Conservation (phyloP, 2,113 vertebrate species). For the Clinocottus analis region DNA sequence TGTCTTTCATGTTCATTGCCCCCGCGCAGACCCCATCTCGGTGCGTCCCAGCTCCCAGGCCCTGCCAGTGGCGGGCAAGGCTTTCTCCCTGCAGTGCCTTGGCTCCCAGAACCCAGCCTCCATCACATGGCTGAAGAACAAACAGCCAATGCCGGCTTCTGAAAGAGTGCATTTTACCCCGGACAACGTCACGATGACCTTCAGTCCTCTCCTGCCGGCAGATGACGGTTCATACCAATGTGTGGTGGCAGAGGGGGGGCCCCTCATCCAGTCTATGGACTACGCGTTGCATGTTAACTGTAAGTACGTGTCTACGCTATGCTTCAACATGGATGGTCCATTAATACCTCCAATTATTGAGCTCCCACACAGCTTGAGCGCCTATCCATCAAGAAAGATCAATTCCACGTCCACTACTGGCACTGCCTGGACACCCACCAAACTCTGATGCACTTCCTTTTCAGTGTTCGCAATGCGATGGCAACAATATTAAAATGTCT, state of each 20-base stretch:
- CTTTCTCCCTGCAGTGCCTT: constrained; percentile 44
- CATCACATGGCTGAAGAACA: constrained; percentile 35
- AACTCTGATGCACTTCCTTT: too few relatives aligned
- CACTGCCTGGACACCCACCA: too few relatives aligned
- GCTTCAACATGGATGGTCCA: neutral
- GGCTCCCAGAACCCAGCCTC: constrained; percentile 42
- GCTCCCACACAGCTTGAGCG: neutral
- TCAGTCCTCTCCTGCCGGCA: neutral
- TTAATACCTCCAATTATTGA: neutral
- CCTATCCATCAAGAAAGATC: too few relatives aligned
- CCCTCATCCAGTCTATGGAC: neutral
- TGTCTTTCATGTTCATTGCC: neutral
- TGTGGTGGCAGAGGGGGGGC: neutral
- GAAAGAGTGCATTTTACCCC: neutral
- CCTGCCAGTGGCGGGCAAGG: neutral
- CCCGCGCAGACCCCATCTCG: constrained; percentile 40
- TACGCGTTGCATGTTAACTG: constrained; percentile 24
- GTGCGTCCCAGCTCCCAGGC: constrained; percentile 22
- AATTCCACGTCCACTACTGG: too few relatives aligned
- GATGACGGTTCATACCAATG: constrained; percentile 13
- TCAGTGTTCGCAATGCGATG: neutral
- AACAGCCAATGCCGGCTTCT: neutral
- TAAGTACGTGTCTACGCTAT: neutral
- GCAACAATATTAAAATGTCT: neutral
- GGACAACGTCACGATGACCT: neutral